Base-by-base conservation (phyloP, 2,113 vertebrate species). In the Junco hyemalis region DNA sequence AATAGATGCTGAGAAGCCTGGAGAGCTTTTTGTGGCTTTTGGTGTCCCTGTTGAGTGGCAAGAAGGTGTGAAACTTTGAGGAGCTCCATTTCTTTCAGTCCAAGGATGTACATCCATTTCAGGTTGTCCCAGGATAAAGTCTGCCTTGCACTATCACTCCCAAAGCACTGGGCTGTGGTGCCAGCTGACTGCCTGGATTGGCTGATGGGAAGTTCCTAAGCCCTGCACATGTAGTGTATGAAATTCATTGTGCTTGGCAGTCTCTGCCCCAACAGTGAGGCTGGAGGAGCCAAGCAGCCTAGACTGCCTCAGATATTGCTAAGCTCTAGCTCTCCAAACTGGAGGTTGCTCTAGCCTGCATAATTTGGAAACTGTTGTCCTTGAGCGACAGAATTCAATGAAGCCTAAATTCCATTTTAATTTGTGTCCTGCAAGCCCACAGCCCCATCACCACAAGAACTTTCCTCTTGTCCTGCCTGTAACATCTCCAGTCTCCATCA, bases 181-280 rank as follows among this genome's bases (percentile, higher is more conserved):
- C 44, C 69, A 91, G 29, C 8, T 87, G 81, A 8, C 57, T 80
- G 45, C 22, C n/a, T 57, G 45, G 19, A 56, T 33, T 16, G 42
- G 61, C 60, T 84, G 44, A 59, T 3, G 1, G 44, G 35, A 36
- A 54, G 31, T n/a, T 80, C 24, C 25, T 33, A 36, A 73, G 8
- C 7, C 18, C 26, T n/a, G 47, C 35, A 44, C 3, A 2, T 6
- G 17, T 8, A n/a, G 8, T 8, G 0, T n/a, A 29, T 57, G 38
- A 21, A 81, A 74, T 47, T 64, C 22, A 20, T 71, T 45, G 35
- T 44, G 11, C 15, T 85, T 78, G 21, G 57, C 81, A 81, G 12
- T 22, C 42, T 86, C 33, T 63, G 7, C 4, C 70, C 22, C 35
- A 60, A 64, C 14, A 48, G 5, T 4, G 5, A 51, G 19, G 15